Evolutionary conservation across 2,113 vertebrate species (phyloP).

Genomic region (Bos javanicus): DNA sequence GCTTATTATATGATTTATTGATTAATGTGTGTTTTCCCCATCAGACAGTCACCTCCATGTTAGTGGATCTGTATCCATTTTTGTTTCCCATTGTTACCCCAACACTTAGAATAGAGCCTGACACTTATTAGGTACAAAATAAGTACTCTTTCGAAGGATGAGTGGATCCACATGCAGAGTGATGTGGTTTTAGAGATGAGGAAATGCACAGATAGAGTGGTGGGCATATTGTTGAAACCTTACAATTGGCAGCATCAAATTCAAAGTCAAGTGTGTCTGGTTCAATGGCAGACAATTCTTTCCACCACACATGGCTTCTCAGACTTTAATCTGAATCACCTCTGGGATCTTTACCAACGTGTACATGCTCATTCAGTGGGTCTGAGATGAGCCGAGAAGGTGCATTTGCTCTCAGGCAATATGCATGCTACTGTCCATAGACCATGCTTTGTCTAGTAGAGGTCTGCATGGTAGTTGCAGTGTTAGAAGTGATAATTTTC

Average conservation of each 20-base stretch:
- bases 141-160: background rate
- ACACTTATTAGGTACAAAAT: background rate
- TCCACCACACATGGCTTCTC: background rate
- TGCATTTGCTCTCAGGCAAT: background rate
- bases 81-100: background rate
- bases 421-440: rapidly evolving
- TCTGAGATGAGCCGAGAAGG: background rate
- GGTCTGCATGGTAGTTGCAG: background rate
- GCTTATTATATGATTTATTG: slow-evolving; percentile 23
- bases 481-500: background rate
- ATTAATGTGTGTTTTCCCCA: background rate
- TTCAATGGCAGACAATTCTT: background rate
- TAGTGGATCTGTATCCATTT: background rate
- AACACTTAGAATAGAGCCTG: background rate
- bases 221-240: background rate
- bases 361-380: background rate
- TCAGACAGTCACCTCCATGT: background rate
- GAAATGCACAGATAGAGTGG: background rate
- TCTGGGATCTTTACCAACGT: background rate
- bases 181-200: background rate
- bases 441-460: background rate
- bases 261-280: background rate
- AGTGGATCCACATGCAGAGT: background rate
- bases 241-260: background rate
- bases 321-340: background rate